Evolutionary conservation across 37 sponge, comb jelly and placozoan species (phyloP), one percentile per base, ranked within the genome.

Genomic region (Chondrosia reniformis): DNA sequence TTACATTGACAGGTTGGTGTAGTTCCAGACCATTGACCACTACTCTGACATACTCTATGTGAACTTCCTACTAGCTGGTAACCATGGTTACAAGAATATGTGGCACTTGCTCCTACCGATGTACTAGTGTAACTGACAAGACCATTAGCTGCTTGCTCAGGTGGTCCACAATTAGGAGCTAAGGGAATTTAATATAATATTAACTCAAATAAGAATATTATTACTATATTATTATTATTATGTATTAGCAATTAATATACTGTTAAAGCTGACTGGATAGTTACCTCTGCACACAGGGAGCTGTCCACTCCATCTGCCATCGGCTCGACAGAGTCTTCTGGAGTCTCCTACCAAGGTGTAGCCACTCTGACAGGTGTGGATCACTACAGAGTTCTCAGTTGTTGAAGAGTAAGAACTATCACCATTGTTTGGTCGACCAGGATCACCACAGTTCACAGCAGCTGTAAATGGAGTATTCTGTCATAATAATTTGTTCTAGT

Each of bases 321-420:
- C 78, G 1, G 59, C 22, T 13, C 72, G 42, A 45, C 82, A 76
- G 0, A 66, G 40, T 31, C 84, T 52, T 33, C 61, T 49, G 8
- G 25, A 12, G 9, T 28, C 46, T 0, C 85, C 89, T 22, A 49
- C 46, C 22, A 89, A 49, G 4, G 3, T 46, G 73, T 79, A 89
- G 59, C 85, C 89, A 27, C 8, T 21, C 36, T 65, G 24, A 36
- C 89, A 89, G 33, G 71, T 62, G 63, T 84, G 80, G 62, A 42
- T 21, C 31, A 75, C 54, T 54, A 24, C 19, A 17, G 55, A 46
- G 5, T 33, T 55, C 9, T 24, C 76, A 28, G 4, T 45, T 4
- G 55, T 75, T 32, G 55, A 55, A 54, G 49, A 28, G 30, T 46
- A 63, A 8, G 55, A 63, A 22, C 44, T 40, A 38, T 2, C 34